phyloP scores from a whole-genome alignment of 2,113 vertebrate genomes.

The Campylorhamphus procurvoides region DNA sequence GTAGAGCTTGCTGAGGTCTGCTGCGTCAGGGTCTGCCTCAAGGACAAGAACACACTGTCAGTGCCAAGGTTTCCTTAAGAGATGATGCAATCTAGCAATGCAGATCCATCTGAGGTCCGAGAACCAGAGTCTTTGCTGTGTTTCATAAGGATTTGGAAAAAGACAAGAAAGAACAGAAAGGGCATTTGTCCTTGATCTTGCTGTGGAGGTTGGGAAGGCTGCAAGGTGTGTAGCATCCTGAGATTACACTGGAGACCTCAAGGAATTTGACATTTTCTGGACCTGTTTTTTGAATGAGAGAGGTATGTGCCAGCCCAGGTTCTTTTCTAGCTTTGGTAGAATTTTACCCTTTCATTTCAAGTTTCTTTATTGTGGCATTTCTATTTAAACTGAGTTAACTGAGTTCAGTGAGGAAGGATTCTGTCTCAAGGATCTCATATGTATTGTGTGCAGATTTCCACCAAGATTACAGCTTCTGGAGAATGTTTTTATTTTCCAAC shows the following conservation, averaged over 20 bases:
- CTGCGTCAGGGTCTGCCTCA: background rate
- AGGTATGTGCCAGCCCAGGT: background rate
- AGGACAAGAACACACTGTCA: background rate
- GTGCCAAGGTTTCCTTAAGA: background rate
- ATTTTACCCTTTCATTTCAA: background rate
- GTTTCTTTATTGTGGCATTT: background rate
- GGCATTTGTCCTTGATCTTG: background rate
- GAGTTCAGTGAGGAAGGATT: background rate
- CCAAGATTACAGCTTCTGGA: background rate
- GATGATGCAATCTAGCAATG: background rate
- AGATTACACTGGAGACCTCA: background rate
- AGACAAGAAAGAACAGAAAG: background rate
- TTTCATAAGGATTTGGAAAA: background rate
- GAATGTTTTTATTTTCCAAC: background rate
- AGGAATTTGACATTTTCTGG: background rate
- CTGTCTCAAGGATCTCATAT: background rate
- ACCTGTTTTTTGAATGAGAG: constrained; percentile 1
- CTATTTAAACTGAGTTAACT: background rate
- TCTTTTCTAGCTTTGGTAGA: background rate
- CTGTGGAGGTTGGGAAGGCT: background rate
- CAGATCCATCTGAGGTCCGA: background rate
- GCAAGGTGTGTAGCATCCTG: background rate
- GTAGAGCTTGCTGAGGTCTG: background rate
- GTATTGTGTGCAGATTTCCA: background rate
- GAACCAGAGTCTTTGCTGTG: background rate